Base-by-base conservation (phyloP, 1,140 invertebrate species). In the Vollenhovia emeryi region DNA sequence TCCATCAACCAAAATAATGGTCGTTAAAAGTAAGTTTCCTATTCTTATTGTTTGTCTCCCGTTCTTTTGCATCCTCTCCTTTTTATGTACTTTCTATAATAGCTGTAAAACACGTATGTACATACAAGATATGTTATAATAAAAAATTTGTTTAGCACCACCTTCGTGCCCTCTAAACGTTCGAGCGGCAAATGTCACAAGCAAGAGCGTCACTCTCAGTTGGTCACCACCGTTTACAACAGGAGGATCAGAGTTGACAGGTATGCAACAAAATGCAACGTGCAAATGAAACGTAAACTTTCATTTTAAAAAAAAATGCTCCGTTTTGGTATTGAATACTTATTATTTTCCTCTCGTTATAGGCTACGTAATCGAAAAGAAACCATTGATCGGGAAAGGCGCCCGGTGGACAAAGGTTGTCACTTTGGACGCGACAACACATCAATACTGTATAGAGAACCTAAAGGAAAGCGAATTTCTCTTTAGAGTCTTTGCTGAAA, bases 351-450 rank as follows among this genome's bases (percentile, higher is more conserved):
- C 0, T 50, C 2, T 45, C 27, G 11, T 8, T 21, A 4, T 74
- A 97, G 97, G 97, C 78, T 99, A 99, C 94, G 96, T 99, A 36
- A 97, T 99, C 85, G 99, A 99, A 95, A 99, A 97, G 95, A 97
- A 97, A 95, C 96, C 96, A 87, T 95, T 95, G 60, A 96, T 96
- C 57, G 96, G 96, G 43, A 97, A 96, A 90, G 93, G 92, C 71
- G 91, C 94, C 9, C 92, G 91, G 89, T 99, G 99, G 99, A 97
- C 98, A 45, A 98, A 98, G 95, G 97, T 99, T 27, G 97, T 97
- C 8, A 98, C 98, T 1, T 94, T 99, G 18, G 97, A 98, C 85
- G 96, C 98, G 18, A 97, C 97, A 78, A 96, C 97, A 5, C 95
- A 96, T 48, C 96, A 97, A 90, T 97, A 98, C 91, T 97, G 97